phyloP scores from a whole-genome alignment of 2,113 vertebrate genomes.

The Myotis davidii region DNA sequence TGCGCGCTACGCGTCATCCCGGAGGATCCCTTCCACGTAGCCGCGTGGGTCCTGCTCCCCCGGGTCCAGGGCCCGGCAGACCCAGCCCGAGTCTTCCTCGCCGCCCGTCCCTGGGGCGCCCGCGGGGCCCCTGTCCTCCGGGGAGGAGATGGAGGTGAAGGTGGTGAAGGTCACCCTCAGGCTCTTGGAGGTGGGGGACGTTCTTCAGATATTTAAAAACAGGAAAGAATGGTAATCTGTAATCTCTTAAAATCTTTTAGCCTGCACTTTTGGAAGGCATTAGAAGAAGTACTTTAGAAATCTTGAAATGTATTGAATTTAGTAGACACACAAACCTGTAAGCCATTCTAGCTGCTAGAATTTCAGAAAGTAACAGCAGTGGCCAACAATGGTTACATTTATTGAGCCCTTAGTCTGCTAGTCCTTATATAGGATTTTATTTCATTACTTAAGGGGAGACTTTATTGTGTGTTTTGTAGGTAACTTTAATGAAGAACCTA shows the following conservation, averaged over 20 bases:
- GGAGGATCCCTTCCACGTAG: constrained; percentile 81
- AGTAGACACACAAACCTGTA: constrained; percentile 1
- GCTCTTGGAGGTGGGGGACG: constrained; percentile 96
- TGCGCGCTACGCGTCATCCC: constrained; percentile 75
- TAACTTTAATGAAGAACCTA: constrained; percentile 20
- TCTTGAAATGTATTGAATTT: constrained; percentile 18
- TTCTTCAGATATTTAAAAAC: constrained; percentile 35
- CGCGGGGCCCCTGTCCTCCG: constrained; percentile 85
- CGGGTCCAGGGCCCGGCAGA: constrained; percentile 89
- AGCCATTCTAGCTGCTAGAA: constrained; percentile 26
- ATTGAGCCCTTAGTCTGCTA: neutral
- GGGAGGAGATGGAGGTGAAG: constrained; percentile 87
- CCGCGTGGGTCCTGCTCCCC: constrained; percentile 84
- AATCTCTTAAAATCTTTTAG: constrained; percentile 39
- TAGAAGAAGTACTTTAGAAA: constrained; percentile 35
- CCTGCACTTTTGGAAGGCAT: neutral
- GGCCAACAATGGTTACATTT: neutral
- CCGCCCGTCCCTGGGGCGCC: constrained; percentile 83
- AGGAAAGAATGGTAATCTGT: constrained; percentile 24
- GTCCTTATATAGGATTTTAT: constrained; percentile 19
- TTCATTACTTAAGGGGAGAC: constrained; percentile 1
- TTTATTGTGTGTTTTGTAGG: constrained; percentile 6
- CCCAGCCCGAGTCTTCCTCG: constrained; percentile 92
- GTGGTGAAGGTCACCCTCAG: constrained; percentile 96
- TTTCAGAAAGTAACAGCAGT: constrained; percentile 1